These are phyloP conservation scores for Botrylloides violaceus DNA, from an alignment of 23 tunicate genomes.

Conservation along the genomic window DNA sequence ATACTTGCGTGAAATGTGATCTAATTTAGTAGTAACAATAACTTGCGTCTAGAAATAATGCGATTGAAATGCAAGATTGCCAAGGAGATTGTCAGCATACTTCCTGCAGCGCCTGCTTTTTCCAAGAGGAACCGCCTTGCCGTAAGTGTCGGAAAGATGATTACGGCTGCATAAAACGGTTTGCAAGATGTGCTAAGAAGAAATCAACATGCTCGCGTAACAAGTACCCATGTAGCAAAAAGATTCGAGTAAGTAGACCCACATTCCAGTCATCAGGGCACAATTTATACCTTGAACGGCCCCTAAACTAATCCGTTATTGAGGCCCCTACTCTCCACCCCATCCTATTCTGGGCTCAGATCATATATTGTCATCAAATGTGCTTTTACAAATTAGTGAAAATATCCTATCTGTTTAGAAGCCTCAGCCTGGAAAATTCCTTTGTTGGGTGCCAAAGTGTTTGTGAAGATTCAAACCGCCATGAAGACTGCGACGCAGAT, in stretches of 20 bases:
- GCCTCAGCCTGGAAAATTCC: conserved; percentile 12
- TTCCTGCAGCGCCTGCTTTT: conserved; percentile 33
- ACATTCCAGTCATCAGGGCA: too few species aligned
- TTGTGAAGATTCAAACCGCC: background rate
- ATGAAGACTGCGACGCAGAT: too few species aligned
- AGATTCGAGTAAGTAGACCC: background rate
- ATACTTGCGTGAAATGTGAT: too few species aligned
- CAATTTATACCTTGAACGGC: too few species aligned
- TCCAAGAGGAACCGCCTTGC: conserved; percentile 32
- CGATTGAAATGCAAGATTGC: conserved; percentile 17
- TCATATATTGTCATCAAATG: too few species aligned
- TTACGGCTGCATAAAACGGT: conserved; percentile 26
- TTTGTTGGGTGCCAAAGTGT: conserved; percentile 25
- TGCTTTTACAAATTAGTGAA: too few species aligned
- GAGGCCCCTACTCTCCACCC: too few species aligned
- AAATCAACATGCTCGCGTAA: conserved; percentile 16
- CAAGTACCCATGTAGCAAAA: conserved; percentile 17
- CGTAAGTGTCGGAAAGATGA: conserved; percentile 22
- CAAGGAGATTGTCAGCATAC: conserved; percentile 43
- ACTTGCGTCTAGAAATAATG: conserved; percentile 7
- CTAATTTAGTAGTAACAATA: too few species aligned
- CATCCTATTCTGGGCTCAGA: too few species aligned
- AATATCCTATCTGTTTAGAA: conserved; percentile 1
- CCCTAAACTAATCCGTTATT: too few species aligned
- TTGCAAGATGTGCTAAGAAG: conserved; percentile 24